Evolutionary conservation across 2,888 invertebrate species (phyloP).

Genomic region (Sarcophaga carnaria): DNA sequence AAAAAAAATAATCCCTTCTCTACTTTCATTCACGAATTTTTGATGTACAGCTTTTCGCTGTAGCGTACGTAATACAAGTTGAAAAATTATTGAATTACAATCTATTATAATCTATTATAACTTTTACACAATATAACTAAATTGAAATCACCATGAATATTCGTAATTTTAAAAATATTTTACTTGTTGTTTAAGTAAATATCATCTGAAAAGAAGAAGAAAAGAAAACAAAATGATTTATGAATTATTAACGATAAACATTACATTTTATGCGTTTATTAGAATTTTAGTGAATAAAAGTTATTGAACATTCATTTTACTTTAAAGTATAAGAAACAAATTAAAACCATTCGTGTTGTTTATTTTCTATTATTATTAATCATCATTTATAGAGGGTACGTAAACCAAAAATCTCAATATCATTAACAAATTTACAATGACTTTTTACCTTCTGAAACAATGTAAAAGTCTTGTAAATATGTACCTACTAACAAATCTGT

Average conservation of each 20-base stretch:
- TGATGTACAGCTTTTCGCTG: slow-evolving; percentile 50
- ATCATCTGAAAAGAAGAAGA: background rate
- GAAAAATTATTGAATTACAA: background rate
- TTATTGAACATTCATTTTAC: slow-evolving; percentile 59
- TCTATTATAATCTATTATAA: background rate
- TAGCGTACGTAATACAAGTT: slow-evolving; percentile 14
- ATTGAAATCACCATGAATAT: slow-evolving; percentile 38
- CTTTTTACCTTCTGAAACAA: slow-evolving; percentile 39
- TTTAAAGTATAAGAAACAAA: slow-evolving; percentile 53
- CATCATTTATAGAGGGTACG: slow-evolving; percentile 11
- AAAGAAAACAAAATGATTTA: slow-evolving; percentile 22
- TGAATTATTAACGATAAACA: slow-evolving; percentile 45
- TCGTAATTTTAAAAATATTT: slow-evolving; percentile 52
- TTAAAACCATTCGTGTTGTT: slow-evolving; percentile 56
- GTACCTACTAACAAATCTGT: background rate
- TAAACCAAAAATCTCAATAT: slow-evolving; percentile 2
- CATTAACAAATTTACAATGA: slow-evolving; percentile 16
- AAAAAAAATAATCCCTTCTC: slow-evolving; percentile 20
- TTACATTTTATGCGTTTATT: slow-evolving; percentile 52
- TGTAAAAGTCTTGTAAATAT: slow-evolving; percentile 50
- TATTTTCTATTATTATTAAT: slow-evolving; percentile 42
- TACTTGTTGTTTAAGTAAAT: slow-evolving; percentile 67
- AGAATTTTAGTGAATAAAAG: slow-evolving; percentile 64
- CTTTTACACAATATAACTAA: slow-evolving; percentile 18
- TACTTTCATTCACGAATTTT: slow-evolving; percentile 41